phyloP scores from a whole-genome alignment of 2,797 vertebrate species.

The Arnoldichthys spilopterus region DNA sequence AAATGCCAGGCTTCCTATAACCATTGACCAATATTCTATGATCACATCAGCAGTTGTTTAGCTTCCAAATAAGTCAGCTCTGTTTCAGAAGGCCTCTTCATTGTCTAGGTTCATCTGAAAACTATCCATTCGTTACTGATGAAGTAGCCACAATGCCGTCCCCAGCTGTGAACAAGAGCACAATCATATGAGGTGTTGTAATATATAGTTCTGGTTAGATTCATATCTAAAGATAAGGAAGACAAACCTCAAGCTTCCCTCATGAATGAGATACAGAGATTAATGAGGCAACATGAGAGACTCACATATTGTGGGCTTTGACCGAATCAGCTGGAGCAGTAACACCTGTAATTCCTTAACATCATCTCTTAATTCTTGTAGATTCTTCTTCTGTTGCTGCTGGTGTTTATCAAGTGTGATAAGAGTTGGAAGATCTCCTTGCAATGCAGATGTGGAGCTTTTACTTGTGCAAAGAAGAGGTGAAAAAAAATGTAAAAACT shows the following conservation, averaged over 20 bases:
- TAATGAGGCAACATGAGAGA: background rate
- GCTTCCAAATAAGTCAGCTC: background rate
- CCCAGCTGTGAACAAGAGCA: background rate
- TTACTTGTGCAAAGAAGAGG: conserved; percentile 32
- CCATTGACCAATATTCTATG: no score
- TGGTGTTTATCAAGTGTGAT: conserved; percentile 51
- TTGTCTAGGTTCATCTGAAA: background rate
- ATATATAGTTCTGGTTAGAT: background rate
- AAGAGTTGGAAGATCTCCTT: conserved; percentile 39
- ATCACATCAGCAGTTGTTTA: no score
- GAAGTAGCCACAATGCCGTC: background rate
- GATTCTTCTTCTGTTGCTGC: conserved; percentile 56
- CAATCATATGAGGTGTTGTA: background rate
- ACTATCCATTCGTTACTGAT: background rate
- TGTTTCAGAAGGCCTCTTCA: no score
- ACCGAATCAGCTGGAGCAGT: conserved; percentile 51
- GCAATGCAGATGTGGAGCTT: background rate
- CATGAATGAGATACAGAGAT: background rate
- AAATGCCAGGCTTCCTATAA: no score
- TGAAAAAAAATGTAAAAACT: background rate
- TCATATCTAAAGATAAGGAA: background rate
- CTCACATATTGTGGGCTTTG: conserved; percentile 28
- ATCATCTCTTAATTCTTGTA: conserved; percentile 53
- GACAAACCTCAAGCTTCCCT: background rate
- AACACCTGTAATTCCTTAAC: conserved; percentile 60